Base-by-base conservation (phyloP, 2,113 vertebrate genomes). In the Clupea harengus region DNA sequence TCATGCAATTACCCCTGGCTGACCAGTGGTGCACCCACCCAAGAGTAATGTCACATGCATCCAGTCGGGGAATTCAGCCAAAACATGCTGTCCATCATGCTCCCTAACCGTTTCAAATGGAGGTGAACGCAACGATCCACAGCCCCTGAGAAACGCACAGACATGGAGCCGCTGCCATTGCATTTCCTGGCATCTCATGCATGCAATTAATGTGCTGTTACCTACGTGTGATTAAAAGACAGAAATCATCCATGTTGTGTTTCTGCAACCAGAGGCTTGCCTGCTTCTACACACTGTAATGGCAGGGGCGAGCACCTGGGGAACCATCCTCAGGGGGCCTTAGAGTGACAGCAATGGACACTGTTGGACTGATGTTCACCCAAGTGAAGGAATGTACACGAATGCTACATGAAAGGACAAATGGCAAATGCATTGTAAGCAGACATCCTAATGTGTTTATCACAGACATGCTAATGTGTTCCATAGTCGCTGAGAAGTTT, bases 1-100 rank as follows among this genome's bases (percentile, higher is more conserved):
- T 95, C 92, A 54, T 83, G 91, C 93, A 94, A 94, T 94, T 95
- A 94, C 91, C 93, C 92, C 91, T 92, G 91, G 84, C 88, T 92
- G 90, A 92, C 91, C 90, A 91, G 72, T 50, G 81, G 44, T 20
- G 83, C 47, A 22, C n/a, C 25, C 83, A 39, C 13, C 17, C 84
- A 54, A 17, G 52, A 72, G 78, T 50, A 81, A 47, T 54, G 67
- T 39, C 72, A 52, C 72, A 80, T 75, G 39, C 83, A 46, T 45
- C 64, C 64, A 72, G 64, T 13, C 64, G 15, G 64, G 64, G 64
- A 32, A 13, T 32, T 32, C 64, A 72, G 64, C 25, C 64, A 72
- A 72, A 72, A 72, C 64, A 72, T 32, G 25, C 64, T 72, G 64
- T 72, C 28, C 64, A 72, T 72, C 64, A 72, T 72, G 10, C 64